phyloP scores from a whole-genome alignment of 2,797 vertebrate species.

The Semotilus atromaculatus region DNA sequence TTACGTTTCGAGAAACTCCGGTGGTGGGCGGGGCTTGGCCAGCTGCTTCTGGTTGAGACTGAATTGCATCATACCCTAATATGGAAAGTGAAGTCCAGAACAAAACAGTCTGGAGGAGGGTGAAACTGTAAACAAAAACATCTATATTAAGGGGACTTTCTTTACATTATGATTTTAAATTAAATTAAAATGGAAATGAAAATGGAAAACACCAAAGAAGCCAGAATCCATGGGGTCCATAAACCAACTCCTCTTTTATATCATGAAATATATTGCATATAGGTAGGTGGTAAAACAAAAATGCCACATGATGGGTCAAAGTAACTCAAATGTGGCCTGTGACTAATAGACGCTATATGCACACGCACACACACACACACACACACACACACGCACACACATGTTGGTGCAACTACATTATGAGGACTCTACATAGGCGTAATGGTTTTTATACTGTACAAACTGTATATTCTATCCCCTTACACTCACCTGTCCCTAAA shows the following conservation, averaged over 20 bases:
- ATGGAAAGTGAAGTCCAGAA: constrained; percentile 23
- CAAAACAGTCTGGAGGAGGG: not conserved
- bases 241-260: no score
- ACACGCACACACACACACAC: not conserved
- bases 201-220: not conserved
- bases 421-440: no score
- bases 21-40: not conserved
- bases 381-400: not conserved
- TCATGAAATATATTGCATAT: not conserved
- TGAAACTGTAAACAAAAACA: not conserved
- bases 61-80: constrained; percentile 49
- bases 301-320: not conserved
- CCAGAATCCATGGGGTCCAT: not conserved
- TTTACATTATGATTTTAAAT: not conserved
- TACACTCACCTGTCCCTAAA: no score
- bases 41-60: not conserved
- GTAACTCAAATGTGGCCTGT: not conserved
- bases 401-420: no score
- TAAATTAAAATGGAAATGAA: not conserved
- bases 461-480: no score
- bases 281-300: not conserved
- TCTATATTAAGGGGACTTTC: not conserved
- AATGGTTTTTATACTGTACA: no score
- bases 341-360: not conserved
- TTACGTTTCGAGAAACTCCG: constrained; percentile 46